Percentiles rank a stretch among this genome's conserved stretches.
These are phyloP conservation scores for Megaleporinus macrocephalus DNA, from an alignment of 2,113 vertebrate genomes.

Conservation along the genomic window DNA sequence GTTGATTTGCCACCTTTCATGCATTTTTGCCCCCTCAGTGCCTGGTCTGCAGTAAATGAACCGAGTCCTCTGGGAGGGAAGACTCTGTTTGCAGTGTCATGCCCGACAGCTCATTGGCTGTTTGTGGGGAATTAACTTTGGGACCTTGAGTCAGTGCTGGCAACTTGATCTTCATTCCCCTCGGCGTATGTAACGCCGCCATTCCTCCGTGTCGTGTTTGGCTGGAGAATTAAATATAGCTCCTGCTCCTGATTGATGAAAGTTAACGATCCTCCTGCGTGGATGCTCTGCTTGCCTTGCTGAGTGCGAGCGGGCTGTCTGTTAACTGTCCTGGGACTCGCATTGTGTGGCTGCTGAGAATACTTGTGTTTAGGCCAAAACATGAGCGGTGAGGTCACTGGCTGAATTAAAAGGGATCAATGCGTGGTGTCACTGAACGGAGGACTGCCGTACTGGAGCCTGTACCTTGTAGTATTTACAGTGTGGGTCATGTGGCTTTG, in stretches of 20 bases:
- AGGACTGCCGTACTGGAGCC: neutral
- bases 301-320: neutral
- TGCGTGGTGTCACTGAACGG: neutral
- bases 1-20: too few relatives aligned
- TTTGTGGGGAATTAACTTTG: slow-evolving; percentile 65
- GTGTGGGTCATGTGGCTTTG: neutral
- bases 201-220: slow-evolving; percentile 34
- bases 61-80: neutral
- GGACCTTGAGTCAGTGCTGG: slow-evolving; percentile 25
- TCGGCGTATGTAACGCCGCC: slow-evolving; percentile 23
- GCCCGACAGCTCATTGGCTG: slow-evolving; percentile 66
- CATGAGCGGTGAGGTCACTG: neutral
- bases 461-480: neutral
- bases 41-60: neutral
- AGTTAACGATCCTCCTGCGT: neutral
- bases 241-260: slow-evolving; percentile 16
- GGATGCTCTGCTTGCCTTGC: neutral
- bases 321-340: neutral
- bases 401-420: neutral
- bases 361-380: neutral
- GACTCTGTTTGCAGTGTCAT: slow-evolving; percentile 35
- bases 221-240: slow-evolving; percentile 12
- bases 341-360: neutral
- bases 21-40: too few relatives aligned
- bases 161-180: slow-evolving; percentile 45